Evolutionary conservation across 2,113 vertebrate genomes (phyloP).

Genomic region (Tamias sibiricus): DNA sequence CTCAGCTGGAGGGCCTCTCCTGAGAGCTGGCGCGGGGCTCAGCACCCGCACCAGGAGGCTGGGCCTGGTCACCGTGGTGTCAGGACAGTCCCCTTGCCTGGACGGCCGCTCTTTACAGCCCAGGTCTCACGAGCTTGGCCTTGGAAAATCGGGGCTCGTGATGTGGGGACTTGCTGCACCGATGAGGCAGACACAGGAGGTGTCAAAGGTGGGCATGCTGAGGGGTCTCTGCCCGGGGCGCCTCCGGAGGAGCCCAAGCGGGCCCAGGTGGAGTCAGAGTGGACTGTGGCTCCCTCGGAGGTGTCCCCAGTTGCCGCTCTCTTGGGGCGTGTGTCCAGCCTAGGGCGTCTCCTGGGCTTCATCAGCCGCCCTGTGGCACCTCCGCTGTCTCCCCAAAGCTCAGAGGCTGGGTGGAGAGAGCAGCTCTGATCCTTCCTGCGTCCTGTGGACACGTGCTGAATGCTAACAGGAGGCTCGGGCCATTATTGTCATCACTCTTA

Average conservation of each 20-base stretch:
- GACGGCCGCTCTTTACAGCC: not conserved
- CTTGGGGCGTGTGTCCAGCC: not conserved
- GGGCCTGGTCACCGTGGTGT: rapidly evolving
- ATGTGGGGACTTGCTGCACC: not conserved
- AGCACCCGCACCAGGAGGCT: too few relatives aligned
- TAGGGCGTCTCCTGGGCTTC: not conserved
- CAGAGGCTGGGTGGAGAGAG: not conserved
- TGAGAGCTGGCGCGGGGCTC: too few relatives aligned
- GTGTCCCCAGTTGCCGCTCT: not conserved
- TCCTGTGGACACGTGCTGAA: not conserved
- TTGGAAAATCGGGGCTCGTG: not conserved
- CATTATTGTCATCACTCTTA: conserved; percentile 33
- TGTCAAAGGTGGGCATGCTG: rapidly evolving
- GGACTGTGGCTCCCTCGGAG: not conserved
- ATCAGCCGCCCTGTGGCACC: not conserved
- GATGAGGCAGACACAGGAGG: not conserved
- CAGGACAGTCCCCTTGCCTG: not conserved
- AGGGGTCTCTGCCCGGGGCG: not conserved
- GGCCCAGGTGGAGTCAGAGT: not conserved
- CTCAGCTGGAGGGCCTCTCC: too few relatives aligned
- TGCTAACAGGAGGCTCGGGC: not conserved
- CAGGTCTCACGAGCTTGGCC: not conserved
- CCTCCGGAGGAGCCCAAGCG: rapidly evolving
- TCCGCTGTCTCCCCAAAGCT: not conserved
- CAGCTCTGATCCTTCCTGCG: not conserved